Conservation (phyloP, 2,797 vertebrate genomes). For the Pitangus sulphuratus region DNA sequence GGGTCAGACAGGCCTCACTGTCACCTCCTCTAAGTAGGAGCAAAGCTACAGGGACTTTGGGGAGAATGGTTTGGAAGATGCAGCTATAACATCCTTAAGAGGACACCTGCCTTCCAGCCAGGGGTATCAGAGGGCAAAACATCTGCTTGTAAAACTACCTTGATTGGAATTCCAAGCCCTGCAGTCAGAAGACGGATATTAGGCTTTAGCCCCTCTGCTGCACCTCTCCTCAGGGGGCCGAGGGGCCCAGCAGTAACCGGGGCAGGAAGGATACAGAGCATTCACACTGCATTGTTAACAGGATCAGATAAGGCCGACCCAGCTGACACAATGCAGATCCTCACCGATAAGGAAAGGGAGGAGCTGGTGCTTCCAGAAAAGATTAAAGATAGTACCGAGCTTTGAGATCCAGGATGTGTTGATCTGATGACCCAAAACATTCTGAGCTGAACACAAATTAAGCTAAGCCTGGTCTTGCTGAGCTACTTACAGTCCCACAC, state of each 20-base stretch:
- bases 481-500: not conserved
- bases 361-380: constrained; percentile 6
- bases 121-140: not conserved
- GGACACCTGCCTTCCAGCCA: not conserved
- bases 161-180: not conserved
- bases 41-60: not conserved
- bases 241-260: not conserved
- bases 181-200: not conserved
- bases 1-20: not conserved
- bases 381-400: constrained; percentile 2
- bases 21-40: not conserved
- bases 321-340: constrained; percentile 49
- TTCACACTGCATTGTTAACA: constrained; percentile 12
- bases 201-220: not conserved
- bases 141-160: not conserved
- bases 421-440: not conserved
- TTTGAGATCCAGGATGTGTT: not conserved
- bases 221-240: not conserved
- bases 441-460: not conserved
- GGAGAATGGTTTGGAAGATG: not conserved
- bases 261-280: constrained; percentile 50
- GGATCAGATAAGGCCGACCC: constrained; percentile 43
- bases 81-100: not conserved
- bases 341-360: constrained; percentile 60
- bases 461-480: not conserved